phyloP scores from a whole-genome alignment of 2,113 vertebrate genomes.

The Hiodon tergisus region DNA sequence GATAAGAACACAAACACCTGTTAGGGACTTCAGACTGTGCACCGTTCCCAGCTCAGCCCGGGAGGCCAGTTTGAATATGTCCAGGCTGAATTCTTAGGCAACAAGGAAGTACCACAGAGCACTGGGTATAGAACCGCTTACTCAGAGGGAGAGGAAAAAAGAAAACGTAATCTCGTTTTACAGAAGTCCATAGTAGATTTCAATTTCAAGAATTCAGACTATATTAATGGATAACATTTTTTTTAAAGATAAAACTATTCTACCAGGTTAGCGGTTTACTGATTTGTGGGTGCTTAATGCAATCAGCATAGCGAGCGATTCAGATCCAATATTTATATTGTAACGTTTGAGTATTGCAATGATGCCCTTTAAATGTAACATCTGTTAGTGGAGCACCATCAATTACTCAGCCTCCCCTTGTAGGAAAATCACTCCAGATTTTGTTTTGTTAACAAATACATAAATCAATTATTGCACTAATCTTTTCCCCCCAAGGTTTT shows the following conservation, averaged over 20 bases:
- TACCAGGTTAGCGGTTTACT: too few relatives aligned
- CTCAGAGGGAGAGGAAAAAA: constrained; percentile 12
- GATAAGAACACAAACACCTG: constrained; percentile 68
- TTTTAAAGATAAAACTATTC: too few relatives aligned
- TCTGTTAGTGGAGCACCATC: constrained; percentile 39
- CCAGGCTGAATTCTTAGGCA: background rate
- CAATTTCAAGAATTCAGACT: too few relatives aligned
- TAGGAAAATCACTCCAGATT: constrained; percentile 55
- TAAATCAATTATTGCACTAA: constrained; percentile 77
- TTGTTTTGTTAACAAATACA: constrained; percentile 65
- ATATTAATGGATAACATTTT: too few relatives aligned
- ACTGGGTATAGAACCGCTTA: constrained; percentile 19
- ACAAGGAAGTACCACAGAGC: constrained; percentile 9
- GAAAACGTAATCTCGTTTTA: constrained; percentile 39
- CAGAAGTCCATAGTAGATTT: constrained; percentile 15
- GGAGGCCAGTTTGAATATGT: constrained; percentile 41
- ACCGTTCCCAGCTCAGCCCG: constrained; percentile 39
- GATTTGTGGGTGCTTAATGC: constrained; percentile 48
- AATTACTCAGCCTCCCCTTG: constrained; percentile 56
- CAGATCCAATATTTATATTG: too few relatives aligned
- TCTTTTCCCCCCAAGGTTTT: constrained; percentile 66
- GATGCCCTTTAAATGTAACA: constrained; percentile 20
- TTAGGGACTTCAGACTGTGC: constrained; percentile 37
- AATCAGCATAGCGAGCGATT: too few relatives aligned
- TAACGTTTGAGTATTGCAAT: too few relatives aligned